Evolutionary conservation across 2,797 vertebrate genomes (phyloP), one percentile per base, ranked within the genome.

Genomic region (Sebastes cheni): DNA sequence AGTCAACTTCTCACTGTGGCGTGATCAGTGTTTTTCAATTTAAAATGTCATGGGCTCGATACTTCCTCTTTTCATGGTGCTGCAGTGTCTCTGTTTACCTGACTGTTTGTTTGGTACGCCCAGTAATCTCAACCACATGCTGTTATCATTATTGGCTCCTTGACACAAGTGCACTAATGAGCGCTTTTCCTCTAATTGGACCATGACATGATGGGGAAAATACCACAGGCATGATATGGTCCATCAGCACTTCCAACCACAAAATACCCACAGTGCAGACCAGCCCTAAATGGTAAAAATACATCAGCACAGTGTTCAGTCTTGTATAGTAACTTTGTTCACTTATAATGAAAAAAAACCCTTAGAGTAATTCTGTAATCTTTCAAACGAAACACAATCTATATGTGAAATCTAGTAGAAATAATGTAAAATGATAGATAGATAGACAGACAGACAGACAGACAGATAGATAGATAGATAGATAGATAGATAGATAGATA

Each of bases 161-260:
- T 88, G 73, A 80, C 91, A 88, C 73, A 34, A 84, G 61, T n/a
- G 23, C 70, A 79, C 85, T 82, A 92, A 90, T 88, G 86, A 87
- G 65, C 23, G 2, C 32, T 72, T 80, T 66, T 83, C 23, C 83
- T 89, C 67, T 90, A 82, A 88, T 73, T 83, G 64, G 69, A 82
- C 34, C 13, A 62, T 91, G 86, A 89, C 83, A 85, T 25, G 76
- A 74, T 75, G 34, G 71, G 71, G 77, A 81, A 92, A 92, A 87
- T 86, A 83, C 67, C 83, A 70, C 42, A 69, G 65, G 18, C 71
- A 39, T 84, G 83, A 86, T 69, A 74, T 25, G 23, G 23, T 82
- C 25, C 60, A 75, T 79, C 72, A 80, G n/a, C 75, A 60, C 52
- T 32, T 79, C 73, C 50, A 72, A 54, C 74, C 77, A 39, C 76